phyloP scores from a whole-genome alignment of 37 sponge, comb jelly and placozoan genomes.

The Halichondria panicea region DNA sequence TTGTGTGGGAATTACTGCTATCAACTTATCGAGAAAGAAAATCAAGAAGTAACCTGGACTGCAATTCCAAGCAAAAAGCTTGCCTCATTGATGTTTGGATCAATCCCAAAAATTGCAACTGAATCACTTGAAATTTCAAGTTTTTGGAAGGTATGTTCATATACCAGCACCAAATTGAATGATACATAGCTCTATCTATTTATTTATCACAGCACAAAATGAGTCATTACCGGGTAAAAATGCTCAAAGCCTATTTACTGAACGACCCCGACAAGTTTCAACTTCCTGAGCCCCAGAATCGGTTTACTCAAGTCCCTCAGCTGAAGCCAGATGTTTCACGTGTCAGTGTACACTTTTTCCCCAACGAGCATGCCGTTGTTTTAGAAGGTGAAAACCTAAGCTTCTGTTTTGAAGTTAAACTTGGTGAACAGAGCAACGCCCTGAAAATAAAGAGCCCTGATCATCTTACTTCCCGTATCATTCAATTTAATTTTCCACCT shows the following conservation, averaged over 20 bases:
- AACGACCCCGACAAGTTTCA: not conserved
- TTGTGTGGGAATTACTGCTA: no score
- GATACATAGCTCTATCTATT: not conserved
- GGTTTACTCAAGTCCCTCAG: not conserved
- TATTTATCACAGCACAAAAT: constrained; percentile 4
- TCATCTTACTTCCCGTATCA: not conserved
- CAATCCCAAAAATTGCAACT: not conserved
- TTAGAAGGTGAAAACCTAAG: constrained; percentile 34
- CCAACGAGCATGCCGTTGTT: constrained; percentile 10
- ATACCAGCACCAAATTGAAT: not conserved
- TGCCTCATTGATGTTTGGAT: not conserved
- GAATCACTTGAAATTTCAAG: not conserved
- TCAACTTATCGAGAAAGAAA: no score
- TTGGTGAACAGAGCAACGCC: constrained; percentile 5
- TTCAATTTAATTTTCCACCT: constrained; percentile 13
- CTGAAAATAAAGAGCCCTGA: not conserved
- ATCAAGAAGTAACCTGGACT: not conserved
- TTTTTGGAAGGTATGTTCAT: constrained; percentile 5
- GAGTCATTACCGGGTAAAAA: constrained; percentile 4
- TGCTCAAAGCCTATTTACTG: not conserved
- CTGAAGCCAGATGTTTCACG: constrained; percentile 1
- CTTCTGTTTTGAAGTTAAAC: constrained; percentile 16
- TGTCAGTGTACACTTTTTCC: constrained; percentile 15
- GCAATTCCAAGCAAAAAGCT: not conserved
- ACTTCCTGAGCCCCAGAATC: not conserved